Base-by-base conservation (phyloP, 2,888 invertebrate genomes). In the Rhamphomyia laevipes region DNA sequence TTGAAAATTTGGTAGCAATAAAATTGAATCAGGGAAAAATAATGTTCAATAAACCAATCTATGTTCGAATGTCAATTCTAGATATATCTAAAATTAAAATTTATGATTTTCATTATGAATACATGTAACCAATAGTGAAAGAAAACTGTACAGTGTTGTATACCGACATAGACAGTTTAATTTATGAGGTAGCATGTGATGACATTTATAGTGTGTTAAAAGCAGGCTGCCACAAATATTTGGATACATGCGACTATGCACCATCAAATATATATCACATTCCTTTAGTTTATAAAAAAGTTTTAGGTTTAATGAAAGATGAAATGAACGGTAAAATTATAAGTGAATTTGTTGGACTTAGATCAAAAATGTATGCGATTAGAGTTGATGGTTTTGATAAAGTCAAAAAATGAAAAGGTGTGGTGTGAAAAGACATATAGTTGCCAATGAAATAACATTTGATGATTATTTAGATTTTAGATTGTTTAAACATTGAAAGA, bases 81-180 rank as follows among this genome's bases (percentile, higher is more conserved):
- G n/a, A n/a, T n/a, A n/a, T n/a, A n/a, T n/a, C n/a, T n/a, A n/a
- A n/a, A n/a, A n/a, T n/a, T n/a, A n/a, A n/a, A n/a, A n/a, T n/a
- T n/a, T n/a, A n/a, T n/a, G n/a, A n/a, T n/a, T n/a, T n/a, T n/a
- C n/a, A n/a, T n/a, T n/a, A n/a, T n/a, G n/a, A n/a, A n/a, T n/a
- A n/a, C n/a, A n/a, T n/a, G n/a, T 15, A 37, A 37, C n/a, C n/a
- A n/a, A 37, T 3, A 15, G n/a, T 37, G 53, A 33, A 56, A n/a
- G 63, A 57, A 23, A 56, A 58, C 12, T 55, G 50, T 18, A 50
- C 46, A 37, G 47, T 65, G 12, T 48, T 59, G 33, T 63, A 62
- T 42, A 59, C 54, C 30, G n/a, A n/a, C n/a, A n/a, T n/a, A n/a
- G 63, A 65, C 48, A 57, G 55, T n/a, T 54, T 63, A n/a, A 57